Conservation (phyloP, 2,888 invertebrate genomes). For the Nycteola revayana region DNA sequence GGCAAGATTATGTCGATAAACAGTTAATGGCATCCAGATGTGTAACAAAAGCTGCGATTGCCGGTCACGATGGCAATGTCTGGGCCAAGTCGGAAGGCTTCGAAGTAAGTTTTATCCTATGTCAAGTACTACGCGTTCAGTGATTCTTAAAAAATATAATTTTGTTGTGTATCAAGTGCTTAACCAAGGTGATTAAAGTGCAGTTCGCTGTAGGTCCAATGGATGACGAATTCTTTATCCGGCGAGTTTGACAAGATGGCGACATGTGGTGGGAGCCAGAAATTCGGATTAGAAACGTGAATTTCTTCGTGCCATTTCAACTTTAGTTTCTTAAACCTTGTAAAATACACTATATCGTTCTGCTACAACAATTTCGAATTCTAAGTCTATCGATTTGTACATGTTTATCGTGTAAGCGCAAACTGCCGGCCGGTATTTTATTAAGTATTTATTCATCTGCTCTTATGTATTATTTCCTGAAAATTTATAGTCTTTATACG, state of each 20-base stretch:
- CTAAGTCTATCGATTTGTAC: too few species aligned
- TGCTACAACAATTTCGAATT: too few species aligned
- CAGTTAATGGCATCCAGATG: slow-evolving; percentile 97
- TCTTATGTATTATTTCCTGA: too few species aligned
- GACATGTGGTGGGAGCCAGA: slow-evolving; percentile 72
- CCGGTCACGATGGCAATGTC: slow-evolving; percentile 96
- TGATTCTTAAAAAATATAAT: slow-evolving; percentile 38
- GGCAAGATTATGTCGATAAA: slow-evolving; percentile 99
- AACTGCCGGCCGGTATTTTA: slow-evolving; percentile 35
- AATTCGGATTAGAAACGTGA: slow-evolving; percentile 47
- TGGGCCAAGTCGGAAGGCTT: slow-evolving; percentile 97
- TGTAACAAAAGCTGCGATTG: slow-evolving; percentile 97
- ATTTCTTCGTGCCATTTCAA: slow-evolving; percentile 10
- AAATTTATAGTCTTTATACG: too few species aligned
- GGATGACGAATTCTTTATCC: slow-evolving; percentile 69
- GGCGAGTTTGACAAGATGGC: slow-evolving; percentile 80
- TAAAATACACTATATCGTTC: too few species aligned
- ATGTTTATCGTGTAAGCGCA: background rate
- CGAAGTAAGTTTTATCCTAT: slow-evolving; percentile 88
- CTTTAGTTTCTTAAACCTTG: too few species aligned
- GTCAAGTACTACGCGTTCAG: slow-evolving; percentile 53
- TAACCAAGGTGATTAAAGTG: slow-evolving; percentile 41
- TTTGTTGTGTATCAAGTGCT: slow-evolving; percentile 40
- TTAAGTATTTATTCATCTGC: too few species aligned
- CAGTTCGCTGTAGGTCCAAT: slow-evolving; percentile 33